Conservation (phyloP, 2,797 vertebrate species). For the Cuculus canorus region DNA sequence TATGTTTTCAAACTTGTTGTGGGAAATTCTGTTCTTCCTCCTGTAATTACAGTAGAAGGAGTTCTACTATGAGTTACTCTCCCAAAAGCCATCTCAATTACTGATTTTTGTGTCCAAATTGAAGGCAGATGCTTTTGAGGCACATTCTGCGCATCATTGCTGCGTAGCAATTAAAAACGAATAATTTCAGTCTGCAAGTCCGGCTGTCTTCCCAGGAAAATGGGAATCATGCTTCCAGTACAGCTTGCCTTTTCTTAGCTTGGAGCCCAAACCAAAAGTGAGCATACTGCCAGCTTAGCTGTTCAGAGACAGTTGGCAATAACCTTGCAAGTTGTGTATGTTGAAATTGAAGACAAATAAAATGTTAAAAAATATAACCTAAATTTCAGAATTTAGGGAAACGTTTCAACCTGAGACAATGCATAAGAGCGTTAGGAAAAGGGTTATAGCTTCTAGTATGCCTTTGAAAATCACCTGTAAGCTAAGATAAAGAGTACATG, state of each 20-base stretch:
- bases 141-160: background rate
- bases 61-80: background rate
- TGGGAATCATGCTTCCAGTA: background rate
- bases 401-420: background rate
- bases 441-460: background rate
- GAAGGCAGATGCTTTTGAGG: background rate
- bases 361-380: background rate
- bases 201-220: background rate
- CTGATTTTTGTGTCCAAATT: background rate
- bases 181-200: background rate
- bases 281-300: background rate
- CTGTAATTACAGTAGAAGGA: rapidly evolving
- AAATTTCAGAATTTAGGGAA: background rate
- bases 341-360: background rate
- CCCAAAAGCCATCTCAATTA: background rate
- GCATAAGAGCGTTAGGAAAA: background rate
- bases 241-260: background rate
- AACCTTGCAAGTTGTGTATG: background rate
- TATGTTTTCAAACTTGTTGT: background rate
- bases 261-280: background rate
- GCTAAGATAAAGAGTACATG: background rate
- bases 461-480: background rate
- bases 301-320: background rate
- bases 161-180: background rate
- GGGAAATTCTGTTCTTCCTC: background rate